Evolutionary conservation across 2,113 vertebrate genomes (phyloP), one percentile per base, ranked within the genome.

Genomic region (Diphyllodes magnificus): DNA sequence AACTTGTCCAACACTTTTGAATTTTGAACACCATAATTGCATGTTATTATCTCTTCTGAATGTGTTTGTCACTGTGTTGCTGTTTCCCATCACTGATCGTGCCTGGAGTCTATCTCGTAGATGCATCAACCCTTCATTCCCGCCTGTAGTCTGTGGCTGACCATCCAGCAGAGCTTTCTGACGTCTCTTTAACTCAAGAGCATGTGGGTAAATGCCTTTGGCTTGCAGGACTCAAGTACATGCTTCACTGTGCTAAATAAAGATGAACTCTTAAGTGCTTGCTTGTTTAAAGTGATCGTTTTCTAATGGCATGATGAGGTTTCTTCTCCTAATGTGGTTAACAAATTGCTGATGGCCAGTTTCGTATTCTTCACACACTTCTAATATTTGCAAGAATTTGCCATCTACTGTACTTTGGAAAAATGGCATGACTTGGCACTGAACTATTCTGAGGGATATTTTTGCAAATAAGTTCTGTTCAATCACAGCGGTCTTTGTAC

Each of bases 341-440:
- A 86, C 53, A 86, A 89, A 82, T 63, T 78, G 61, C 72, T 92
- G 77, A 78, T 85, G 61, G 61, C 57, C 37, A 17, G 5, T 79
- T 87, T 91, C 30, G n/a, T 65, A 64, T 93, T 87, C 89, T 79
- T 53, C 61, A 18, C 50, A 53, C 31, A 9, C 11, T 79, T 65
- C 21, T 65, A 54, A 24, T 65, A 44, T 82, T 91, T 53, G 56
- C 33, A 64, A 47, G 83, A 65, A 49, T 60, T 91, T 83, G 7
- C 68, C 24, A 24, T 82, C 45, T 61, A 8, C 64, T 79, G 40
- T 51, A n/a, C 33, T 82, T 87, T 8, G 63, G 72, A 64, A 51
- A 53, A 88, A 59, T 39, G 42, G 23, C 13, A 1, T 30, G n/a
- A 61, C 14, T 42, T 80, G 60, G 15, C 61, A 30, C 12, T 17